phyloP scores from a whole-genome alignment of 2,888 invertebrate species.

The Leptopilina myrica region DNA sequence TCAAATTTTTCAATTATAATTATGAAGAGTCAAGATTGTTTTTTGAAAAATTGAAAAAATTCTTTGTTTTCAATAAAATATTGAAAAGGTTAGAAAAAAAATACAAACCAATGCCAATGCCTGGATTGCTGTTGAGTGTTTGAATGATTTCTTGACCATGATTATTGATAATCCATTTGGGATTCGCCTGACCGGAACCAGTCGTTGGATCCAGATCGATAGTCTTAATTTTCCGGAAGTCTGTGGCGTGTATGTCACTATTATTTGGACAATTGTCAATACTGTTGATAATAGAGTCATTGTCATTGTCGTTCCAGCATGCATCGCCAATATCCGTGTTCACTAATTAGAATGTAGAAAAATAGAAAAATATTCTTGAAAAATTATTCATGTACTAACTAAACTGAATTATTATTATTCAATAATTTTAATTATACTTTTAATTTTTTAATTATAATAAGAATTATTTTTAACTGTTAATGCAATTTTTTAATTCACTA shows the following conservation, averaged over 20 bases:
- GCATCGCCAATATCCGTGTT: slow-evolving; percentile 90
- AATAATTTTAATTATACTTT: too few species aligned
- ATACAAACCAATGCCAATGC: slow-evolving; percentile 89
- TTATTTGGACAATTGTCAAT: slow-evolving; percentile 97
- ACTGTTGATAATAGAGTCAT: slow-evolving; percentile 87
- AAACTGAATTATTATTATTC: too few species aligned
- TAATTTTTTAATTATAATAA: too few species aligned
- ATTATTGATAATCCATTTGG: slow-evolving; percentile 95
- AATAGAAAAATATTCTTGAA: too few species aligned
- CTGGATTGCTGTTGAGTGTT: slow-evolving; percentile 96
- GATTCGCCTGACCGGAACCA: slow-evolving; percentile 94
- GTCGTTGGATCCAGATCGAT: slow-evolving; percentile 95
- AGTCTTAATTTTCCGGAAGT: slow-evolving; percentile 94
- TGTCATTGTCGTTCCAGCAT: slow-evolving; percentile 91
- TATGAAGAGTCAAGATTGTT: too few species aligned
- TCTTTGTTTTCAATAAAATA: too few species aligned
- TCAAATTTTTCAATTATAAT: too few species aligned
- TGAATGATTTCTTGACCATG: slow-evolving; percentile 94
- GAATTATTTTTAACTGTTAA: too few species aligned
- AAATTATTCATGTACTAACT: too few species aligned
- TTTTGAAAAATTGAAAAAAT: too few species aligned
- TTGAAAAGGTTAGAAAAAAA: background rate
- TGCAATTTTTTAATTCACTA: slow-evolving; percentile 52
- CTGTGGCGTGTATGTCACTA: slow-evolving; percentile 91
- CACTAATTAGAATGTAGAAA: slow-evolving; percentile 70